A percentile compares a stretch with the other conserved stretches of the same genome.
Evolutionary conservation across 2,113 vertebrate genomes (phyloP).

Genomic region (Blennius ocellaris): DNA sequence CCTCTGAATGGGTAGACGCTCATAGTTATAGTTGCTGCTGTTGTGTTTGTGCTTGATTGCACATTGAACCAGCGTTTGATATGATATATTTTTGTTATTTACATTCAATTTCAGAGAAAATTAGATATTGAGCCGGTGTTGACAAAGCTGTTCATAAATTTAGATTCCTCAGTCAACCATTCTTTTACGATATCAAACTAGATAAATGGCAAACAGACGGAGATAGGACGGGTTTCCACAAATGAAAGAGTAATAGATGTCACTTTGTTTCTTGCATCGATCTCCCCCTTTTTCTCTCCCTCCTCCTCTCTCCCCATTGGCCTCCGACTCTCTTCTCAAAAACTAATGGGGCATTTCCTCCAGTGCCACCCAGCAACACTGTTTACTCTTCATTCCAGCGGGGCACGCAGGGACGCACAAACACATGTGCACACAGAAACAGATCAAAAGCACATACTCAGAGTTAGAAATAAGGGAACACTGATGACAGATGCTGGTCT

Average conservation of each 20-base stretch:
- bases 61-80: too few relatives aligned
- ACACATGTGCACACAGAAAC: too few relatives aligned
- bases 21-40: too few relatives aligned
- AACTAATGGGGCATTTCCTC: conserved; percentile 85
- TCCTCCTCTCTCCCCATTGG: background rate
- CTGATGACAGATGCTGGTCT: too few relatives aligned
- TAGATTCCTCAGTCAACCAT: background rate
- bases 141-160: background rate
- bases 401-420: conserved; percentile 63
- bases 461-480: too few relatives aligned
- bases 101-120: too few relatives aligned
- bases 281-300: conserved; percentile 13
- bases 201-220: background rate
- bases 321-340: conserved; percentile 40
- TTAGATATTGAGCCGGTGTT: too few relatives aligned
- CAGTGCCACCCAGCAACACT: conserved; percentile 71
- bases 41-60: too few relatives aligned
- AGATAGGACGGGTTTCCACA: background rate
- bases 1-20: too few relatives aligned
- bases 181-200: background rate
- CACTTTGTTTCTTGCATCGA: conserved; percentile 39
- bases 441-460: too few relatives aligned
- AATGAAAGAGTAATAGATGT: conserved; percentile 9
- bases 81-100: too few relatives aligned
- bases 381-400: conserved; percentile 67